phyloP scores from a whole-genome alignment of 1,140 invertebrate genomes.

The Araneus ventricosus region DNA sequence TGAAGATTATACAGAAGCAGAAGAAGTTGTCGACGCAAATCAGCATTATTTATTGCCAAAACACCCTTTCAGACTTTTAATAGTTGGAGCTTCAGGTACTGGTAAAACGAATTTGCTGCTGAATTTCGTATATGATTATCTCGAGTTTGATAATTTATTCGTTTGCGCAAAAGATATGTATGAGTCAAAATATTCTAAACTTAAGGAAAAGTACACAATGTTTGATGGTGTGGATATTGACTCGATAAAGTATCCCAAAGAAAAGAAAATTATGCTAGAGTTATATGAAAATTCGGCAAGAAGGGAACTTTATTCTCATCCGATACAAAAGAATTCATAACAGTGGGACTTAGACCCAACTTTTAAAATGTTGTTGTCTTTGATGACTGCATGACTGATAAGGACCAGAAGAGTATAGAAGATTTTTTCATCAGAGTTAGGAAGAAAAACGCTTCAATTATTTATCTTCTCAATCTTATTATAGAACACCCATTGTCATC shows the following conservation, averaged over 20 bases:
- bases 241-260: no score
- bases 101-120: constrained; percentile 53
- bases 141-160: no score
- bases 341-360: constrained; percentile 1
- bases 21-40: constrained; percentile 2
- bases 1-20: constrained; percentile 50
- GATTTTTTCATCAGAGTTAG: constrained; percentile 34
- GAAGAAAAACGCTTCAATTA: constrained; percentile 48
- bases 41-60: constrained; percentile 24
- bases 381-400: constrained; percentile 14
- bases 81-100: neutral
- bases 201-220: no score
- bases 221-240: no score
- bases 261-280: no score
- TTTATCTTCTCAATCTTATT: constrained; percentile 63
- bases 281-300: no score
- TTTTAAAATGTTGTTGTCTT: neutral
- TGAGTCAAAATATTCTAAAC: no score
- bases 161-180: no score
- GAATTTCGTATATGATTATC: neutral
- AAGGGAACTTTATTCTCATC: neutral
- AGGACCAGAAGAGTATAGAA: neutral
- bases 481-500: neutral
- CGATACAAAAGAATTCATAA: neutral
- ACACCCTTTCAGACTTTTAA: constrained; percentile 58